A percentile compares a stretch with the other conserved stretches of the same genome.
Conservation (phyloP, 1,140 invertebrate genomes). For the Scaptomyza hsui region DNA sequence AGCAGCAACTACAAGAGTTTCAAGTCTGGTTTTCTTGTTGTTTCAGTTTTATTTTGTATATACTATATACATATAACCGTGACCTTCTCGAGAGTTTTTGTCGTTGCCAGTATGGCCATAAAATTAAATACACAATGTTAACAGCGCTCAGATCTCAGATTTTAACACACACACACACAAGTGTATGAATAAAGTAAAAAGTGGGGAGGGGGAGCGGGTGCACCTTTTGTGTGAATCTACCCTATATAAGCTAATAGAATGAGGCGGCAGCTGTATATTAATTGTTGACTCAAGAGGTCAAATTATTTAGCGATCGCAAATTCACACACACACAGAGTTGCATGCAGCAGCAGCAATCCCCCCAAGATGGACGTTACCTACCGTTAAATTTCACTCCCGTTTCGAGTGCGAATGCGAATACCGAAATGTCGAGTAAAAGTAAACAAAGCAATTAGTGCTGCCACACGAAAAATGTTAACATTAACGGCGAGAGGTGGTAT, state of each 20-base stretch:
- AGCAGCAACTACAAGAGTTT: slow-evolving; percentile 36
- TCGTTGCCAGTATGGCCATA: slow-evolving; percentile 50
- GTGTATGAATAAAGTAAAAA: slow-evolving; percentile 3
- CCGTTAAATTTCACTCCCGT: slow-evolving; percentile 74
- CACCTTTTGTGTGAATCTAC: slow-evolving; percentile 22
- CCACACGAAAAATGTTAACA: slow-evolving; percentile 47
- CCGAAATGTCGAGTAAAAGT: slow-evolving; percentile 61
- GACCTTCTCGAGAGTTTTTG: slow-evolving; percentile 64
- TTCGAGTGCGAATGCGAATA: slow-evolving; percentile 44
- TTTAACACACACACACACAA: slow-evolving; percentile 26
- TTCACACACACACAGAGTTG: slow-evolving; percentile 61
- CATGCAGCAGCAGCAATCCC: slow-evolving; percentile 4
- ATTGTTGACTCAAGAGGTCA: slow-evolving; percentile 77
- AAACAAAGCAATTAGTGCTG: slow-evolving; percentile 79
- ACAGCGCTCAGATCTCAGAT: slow-evolving; percentile 21
- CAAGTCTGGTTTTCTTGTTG: slow-evolving; percentile 56
- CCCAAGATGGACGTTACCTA: slow-evolving; percentile 30
- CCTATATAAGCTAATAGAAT: slow-evolving; percentile 68
- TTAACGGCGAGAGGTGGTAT: background rate
- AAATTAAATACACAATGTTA: slow-evolving; percentile 40
- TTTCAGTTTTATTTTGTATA: slow-evolving; percentile 64
- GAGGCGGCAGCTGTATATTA: slow-evolving; percentile 57
- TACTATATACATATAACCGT: slow-evolving; percentile 67
- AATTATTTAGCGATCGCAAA: slow-evolving; percentile 79
- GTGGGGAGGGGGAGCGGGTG: slow-evolving; percentile 31